Evolutionary conservation across 1,140 invertebrate genomes (phyloP), one percentile per base, ranked within the genome.

Genomic region (Lordiphosa mommai): DNA sequence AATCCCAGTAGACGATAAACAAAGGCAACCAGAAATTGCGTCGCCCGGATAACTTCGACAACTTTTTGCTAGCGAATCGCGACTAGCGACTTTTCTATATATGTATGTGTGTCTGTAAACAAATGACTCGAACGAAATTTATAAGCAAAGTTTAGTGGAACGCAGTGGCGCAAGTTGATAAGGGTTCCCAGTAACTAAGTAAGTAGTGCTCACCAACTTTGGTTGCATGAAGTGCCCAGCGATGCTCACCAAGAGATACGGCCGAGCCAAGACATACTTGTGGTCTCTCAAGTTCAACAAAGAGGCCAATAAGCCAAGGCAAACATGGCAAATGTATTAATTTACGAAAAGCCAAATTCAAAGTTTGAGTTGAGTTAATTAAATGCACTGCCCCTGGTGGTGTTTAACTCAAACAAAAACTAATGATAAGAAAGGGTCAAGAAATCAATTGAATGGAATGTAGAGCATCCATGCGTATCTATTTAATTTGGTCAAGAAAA

Each of bases 111-210:
- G 50, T 59, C 61, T 71, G 61, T 76, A 77, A 80, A 71, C 76
- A 84, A 80, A 80, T 80, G 76, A 69, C 77, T 82, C 67, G 76
- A 80, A 80, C 82, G 71, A 82, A 80, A 80, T 82, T 80, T 80
- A 80, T 82, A 80, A 80, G 71, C 77, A 76, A 80, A 80, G 77
- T 43, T 80, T 76, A 63, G 52, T 59, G 57, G 55, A 69, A 61
- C 71, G 58, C 69, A 69, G 43, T 58, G 63, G 66, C 55, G 33
- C 50, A 60, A 65, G 33, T 70, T 70, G 66, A 70, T 70, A 65
- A 70, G 61, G 60, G 53, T 69, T 57, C 16, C 12, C 33, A 33
- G 33, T 52, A 20, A 55, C 61, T 70, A 70, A 61, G 50, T 44
- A 47, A 29, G 17, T 47, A 50, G 49, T 40, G 52, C 40, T 43